Evolutionary conservation across 2,888 invertebrate genomes (phyloP), one percentile per base, ranked within the genome.

Genomic region (Macrostomum cliftonense): DNA sequence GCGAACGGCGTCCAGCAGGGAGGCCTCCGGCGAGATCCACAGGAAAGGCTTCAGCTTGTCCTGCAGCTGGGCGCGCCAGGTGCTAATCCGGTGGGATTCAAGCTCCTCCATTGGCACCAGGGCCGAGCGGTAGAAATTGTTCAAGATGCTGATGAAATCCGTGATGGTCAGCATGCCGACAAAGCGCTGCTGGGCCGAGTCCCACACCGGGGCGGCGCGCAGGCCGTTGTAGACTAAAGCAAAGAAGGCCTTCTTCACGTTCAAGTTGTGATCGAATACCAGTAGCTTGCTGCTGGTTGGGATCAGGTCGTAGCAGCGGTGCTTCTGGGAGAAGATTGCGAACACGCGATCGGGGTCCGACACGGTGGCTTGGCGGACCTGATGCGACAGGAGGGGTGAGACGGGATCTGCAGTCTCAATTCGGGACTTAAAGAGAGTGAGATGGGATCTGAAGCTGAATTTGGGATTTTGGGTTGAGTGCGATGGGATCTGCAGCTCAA

Each of bases 271-370:
- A 75, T 99, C 97, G 73, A 99, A 97, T 53, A 99, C 91, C 58
- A 99, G 95, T 70, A 99, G 77, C 75, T 99, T 99, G 59, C 93
- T 91, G 63, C 93, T 93, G 53, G 91, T 93, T 54, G 97, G 97
- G 70, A 99, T 93, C 73, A 99, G 79, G 77, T 99, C 97, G 76
- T 97, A 97, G 73, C 95, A 95, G 74, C 89, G 91, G 78, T 99
- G 95, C 74, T 91, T 93, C 74, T 88, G 87, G 81, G 97, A 95
- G 77, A 97, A 97, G 28, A 28, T 28, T 28, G 4, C 28, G 28
- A 28, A 28, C 9, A 28, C 28, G 28, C 28, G 28, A 9, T 9
- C 9, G 5, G 28, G 28, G 5, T 28, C 28, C 28, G 28, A 28
- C 9, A 28, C 28, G 4, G 28, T 28, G 28, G 28, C 28, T 28